A percentile compares a stretch with the other conserved stretches of the same genome.
Evolutionary conservation across 2,797 vertebrate genomes (phyloP).

Genomic region (Schizopygopsis pylzovi): DNA sequence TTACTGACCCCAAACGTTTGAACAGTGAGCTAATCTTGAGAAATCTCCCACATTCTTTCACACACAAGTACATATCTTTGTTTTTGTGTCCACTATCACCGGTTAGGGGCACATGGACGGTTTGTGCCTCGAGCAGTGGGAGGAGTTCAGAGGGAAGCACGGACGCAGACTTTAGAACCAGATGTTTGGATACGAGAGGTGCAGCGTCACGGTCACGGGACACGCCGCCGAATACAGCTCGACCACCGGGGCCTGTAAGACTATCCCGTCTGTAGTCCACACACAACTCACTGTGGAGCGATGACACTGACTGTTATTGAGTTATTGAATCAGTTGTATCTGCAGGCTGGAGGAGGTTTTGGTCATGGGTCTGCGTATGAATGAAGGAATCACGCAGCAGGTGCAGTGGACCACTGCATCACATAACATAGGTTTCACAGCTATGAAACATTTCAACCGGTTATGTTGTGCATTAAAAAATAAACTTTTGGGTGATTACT

Average conservation of each 20-base stretch:
- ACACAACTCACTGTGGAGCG: background rate
- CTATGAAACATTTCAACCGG: background rate
- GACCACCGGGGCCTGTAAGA: constrained; percentile 82
- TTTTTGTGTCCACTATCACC: background rate
- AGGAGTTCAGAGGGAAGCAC: constrained; percentile 78
- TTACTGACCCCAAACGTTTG: background rate
- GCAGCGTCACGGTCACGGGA: constrained; percentile 82
- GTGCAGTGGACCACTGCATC: constrained; percentile 65
- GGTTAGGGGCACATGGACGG: constrained; percentile 87
- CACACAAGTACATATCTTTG: background rate
- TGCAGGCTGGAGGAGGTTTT: constrained; percentile 89
- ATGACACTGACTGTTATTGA: background rate
- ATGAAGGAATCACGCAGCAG: constrained; percentile 84
- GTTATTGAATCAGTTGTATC: background rate
- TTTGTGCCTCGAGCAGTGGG: constrained; percentile 78
- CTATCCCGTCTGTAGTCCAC: too few relatives aligned
- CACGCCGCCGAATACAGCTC: constrained; percentile 79
- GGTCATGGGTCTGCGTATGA: constrained; percentile 87
- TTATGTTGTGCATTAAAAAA: background rate
- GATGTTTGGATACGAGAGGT: constrained; percentile 90
- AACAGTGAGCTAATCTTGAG: background rate
- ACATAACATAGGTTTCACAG: background rate
- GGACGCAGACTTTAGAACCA: constrained; percentile 89
- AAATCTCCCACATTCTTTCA: background rate
- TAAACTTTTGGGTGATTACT: background rate